A percentile compares a stretch with the other conserved stretches of the same genome.
These are phyloP conservation scores for Sebastes baramenuke DNA, from an alignment of 2,797 vertebrate species.

Conservation along the genomic window DNA sequence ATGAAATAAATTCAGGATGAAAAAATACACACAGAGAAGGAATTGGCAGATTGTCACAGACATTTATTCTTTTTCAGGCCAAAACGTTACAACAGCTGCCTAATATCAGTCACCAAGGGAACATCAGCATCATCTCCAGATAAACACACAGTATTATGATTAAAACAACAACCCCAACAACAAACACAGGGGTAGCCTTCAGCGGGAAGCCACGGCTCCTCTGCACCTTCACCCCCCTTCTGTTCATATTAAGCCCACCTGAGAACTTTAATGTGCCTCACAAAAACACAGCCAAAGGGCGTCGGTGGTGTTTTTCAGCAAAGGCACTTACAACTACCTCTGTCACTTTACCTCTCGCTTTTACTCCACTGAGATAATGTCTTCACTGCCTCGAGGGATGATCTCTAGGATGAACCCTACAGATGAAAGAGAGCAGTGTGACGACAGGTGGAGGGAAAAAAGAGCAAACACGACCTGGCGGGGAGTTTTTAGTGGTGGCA, in stretches of 20 bases:
- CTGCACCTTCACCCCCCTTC: constrained; percentile 49
- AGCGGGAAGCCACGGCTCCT: constrained; percentile 52
- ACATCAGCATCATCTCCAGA: constrained; percentile 74
- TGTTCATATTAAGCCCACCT: constrained; percentile 69
- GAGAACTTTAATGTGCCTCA: constrained; percentile 46
- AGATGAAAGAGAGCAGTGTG: constrained; percentile 66
- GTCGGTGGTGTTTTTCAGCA: constrained; percentile 38
- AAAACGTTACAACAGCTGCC: constrained; percentile 11
- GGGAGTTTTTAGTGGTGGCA: constrained; percentile 44
- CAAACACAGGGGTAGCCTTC: constrained; percentile 64
- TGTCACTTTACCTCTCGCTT: constrained; percentile 59
- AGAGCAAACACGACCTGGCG: constrained; percentile 58
- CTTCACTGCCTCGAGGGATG: constrained; percentile 63
- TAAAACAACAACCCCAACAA: constrained; percentile 67
- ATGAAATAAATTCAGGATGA: neutral
- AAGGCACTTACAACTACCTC: constrained; percentile 58
- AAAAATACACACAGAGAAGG: constrained; percentile 11
- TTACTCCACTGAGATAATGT: constrained; percentile 67
- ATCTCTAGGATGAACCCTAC: constrained; percentile 55
- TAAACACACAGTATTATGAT: constrained; percentile 77
- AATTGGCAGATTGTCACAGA: neutral
- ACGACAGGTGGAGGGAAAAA: constrained; percentile 52
- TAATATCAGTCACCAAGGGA: constrained; percentile 69
- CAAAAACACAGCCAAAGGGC: constrained; percentile 44
- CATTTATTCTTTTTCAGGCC: constrained; percentile 50